Conservation (phyloP, 2,888 invertebrate species). For the Herminia tarsipennalis region DNA sequence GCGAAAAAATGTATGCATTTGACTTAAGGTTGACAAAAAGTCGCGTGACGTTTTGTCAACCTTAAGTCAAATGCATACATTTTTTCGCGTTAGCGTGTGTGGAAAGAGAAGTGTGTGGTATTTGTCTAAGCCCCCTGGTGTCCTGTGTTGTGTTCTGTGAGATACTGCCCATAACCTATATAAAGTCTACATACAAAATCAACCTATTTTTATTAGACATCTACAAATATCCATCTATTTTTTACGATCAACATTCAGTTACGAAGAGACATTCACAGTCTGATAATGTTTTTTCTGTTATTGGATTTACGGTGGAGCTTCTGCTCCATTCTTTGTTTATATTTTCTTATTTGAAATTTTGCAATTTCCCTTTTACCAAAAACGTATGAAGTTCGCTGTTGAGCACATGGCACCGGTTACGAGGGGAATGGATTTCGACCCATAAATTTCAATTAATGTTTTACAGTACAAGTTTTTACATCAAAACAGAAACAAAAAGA, state of each 20-base stretch:
- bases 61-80: too few species aligned
- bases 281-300: constrained; percentile 42
- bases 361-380: constrained; percentile 36
- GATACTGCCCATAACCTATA: too few species aligned
- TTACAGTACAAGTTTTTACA: too few species aligned
- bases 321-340: constrained; percentile 46
- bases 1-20: too few species aligned
- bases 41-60: too few species aligned
- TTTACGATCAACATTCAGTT: constrained; percentile 36
- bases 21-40: too few species aligned
- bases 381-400: constrained; percentile 13
- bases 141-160: too few species aligned
- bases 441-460: neutral
- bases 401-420: constrained; percentile 26
- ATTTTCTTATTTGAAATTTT: constrained; percentile 49
- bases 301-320: constrained; percentile 43
- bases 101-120: too few species aligned
- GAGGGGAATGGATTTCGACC: constrained; percentile 20
- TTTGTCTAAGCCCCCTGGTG: too few species aligned
- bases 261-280: constrained; percentile 24
- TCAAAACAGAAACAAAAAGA: too few species aligned
- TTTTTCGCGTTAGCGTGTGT: too few species aligned
- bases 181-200: neutral
- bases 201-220: constrained; percentile 36
- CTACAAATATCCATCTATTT: constrained; percentile 24